Conservation (phyloP, 1,140 invertebrate genomes). For the Chrysomallon squamiferum region DNA sequence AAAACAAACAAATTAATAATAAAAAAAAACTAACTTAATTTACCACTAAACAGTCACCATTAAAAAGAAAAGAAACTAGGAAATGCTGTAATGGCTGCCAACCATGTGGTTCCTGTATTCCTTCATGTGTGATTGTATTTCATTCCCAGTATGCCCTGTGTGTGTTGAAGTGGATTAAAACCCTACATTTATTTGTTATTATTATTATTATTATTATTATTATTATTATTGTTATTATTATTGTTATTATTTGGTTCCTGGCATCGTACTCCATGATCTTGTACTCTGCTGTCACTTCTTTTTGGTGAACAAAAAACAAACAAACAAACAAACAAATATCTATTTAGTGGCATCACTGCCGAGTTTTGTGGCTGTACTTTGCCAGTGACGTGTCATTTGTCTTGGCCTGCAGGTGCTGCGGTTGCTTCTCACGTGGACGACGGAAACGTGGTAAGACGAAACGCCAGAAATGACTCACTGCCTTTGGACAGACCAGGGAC, state of each 20-base stretch:
- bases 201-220: too few species aligned
- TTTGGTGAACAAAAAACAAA: neutral
- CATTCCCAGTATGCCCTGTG: too few species aligned
- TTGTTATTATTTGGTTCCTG: too few species aligned
- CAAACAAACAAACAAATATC: too few species aligned
- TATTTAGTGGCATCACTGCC: neutral
- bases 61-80: neutral
- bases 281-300: constrained; percentile 1
- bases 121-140: too few species aligned
- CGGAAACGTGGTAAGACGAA: constrained; percentile 43
- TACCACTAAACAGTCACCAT: neutral
- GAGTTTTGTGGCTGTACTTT: neutral
- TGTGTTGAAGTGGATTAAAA: too few species aligned
- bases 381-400: constrained; percentile 16
- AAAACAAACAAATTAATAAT: too few species aligned
- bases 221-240: neutral
- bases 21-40: too few species aligned
- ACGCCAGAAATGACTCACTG: constrained; percentile 49
- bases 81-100: too few species aligned
- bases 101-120: too few species aligned
- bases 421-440: constrained; percentile 34
- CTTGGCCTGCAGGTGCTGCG: constrained; percentile 46
- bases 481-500: constrained; percentile 42
- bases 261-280: constrained; percentile 1
- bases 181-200: too few species aligned